phyloP scores from a whole-genome alignment of 2,888 invertebrate genomes.

The Rapana venosa region DNA sequence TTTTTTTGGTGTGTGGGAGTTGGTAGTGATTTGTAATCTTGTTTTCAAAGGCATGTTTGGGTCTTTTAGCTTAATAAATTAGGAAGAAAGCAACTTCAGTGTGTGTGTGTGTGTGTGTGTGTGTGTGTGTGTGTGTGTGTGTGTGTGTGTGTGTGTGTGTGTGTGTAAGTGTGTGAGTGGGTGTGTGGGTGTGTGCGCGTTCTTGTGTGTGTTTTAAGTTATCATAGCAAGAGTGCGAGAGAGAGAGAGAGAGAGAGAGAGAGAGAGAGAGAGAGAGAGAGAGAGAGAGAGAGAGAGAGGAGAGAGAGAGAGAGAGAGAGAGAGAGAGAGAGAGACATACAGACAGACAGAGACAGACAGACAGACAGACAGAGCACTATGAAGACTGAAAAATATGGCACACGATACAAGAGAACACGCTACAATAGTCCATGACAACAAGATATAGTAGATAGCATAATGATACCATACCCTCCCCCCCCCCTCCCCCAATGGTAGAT shows the following conservation, averaged over 20 bases:
- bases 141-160: not conserved
- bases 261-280: not conserved
- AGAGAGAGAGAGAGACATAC: conserved; percentile 18
- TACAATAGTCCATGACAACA: too few relatives aligned
- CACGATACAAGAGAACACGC: too few relatives aligned
- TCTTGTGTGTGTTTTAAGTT: not conserved
- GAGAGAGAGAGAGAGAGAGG: not conserved
- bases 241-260: not conserved
- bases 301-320: not conserved
- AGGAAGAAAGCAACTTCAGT: not conserved
- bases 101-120: conserved; percentile 29
- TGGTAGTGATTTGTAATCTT: not conserved
- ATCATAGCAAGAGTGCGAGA: not conserved
- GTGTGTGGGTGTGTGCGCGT: not conserved
- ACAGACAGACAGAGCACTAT: not conserved
- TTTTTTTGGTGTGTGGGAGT: not conserved
- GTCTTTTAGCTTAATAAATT: too few relatives aligned
- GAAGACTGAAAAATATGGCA: too few relatives aligned
- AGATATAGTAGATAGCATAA: too few relatives aligned
- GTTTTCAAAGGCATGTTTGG: not conserved
- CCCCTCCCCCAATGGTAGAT: too few relatives aligned
- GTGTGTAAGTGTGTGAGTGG: not conserved
- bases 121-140: conserved; percentile 24
- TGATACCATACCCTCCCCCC: too few relatives aligned
- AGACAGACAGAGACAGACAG: conserved; percentile 18